phyloP scores from a whole-genome alignment of 1,140 invertebrate species.

The Pissodes strobi region DNA sequence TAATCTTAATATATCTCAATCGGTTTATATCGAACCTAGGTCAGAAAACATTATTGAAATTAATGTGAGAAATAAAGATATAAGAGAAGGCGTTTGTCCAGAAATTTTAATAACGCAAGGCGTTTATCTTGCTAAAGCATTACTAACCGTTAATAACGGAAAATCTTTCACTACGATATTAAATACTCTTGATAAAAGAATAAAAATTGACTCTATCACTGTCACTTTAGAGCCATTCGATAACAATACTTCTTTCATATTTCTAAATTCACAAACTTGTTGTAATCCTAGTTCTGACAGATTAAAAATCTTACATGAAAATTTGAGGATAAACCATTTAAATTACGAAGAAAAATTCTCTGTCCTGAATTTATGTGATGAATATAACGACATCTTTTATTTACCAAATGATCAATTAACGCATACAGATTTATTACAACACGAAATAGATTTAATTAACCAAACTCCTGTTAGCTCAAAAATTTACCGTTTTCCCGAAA shows the following conservation, averaged over 20 bases:
- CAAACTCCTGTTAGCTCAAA: slow-evolving; percentile 44
- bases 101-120: slow-evolving; percentile 25
- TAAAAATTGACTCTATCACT: slow-evolving; percentile 3
- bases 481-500: slow-evolving; percentile 52
- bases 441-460: slow-evolving; percentile 44
- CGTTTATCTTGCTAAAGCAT: slow-evolving; percentile 29
- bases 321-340: slow-evolving; percentile 37
- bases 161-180: slow-evolving; percentile 28
- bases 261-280: no score
- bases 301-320: no score
- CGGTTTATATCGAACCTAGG: no score
- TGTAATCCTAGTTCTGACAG: slow-evolving; percentile 3
- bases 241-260: slow-evolving; percentile 5
- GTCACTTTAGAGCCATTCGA: slow-evolving; percentile 15
- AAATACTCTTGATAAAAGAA: slow-evolving; percentile 28
- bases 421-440: slow-evolving; percentile 33
- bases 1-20: no score
- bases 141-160: slow-evolving; percentile 20
- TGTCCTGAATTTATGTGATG: slow-evolving; percentile 23
- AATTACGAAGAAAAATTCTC: slow-evolving; percentile 36
- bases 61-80: slow-evolving; percentile 23
- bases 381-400: slow-evolving; percentile 43
- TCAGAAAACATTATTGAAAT: slow-evolving; percentile 26
- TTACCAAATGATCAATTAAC: slow-evolving; percentile 37
- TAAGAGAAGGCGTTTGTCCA: slow-evolving; percentile 24